phyloP scores from a whole-genome alignment of 2,888 invertebrate species.

The Lucinisca nassula region DNA sequence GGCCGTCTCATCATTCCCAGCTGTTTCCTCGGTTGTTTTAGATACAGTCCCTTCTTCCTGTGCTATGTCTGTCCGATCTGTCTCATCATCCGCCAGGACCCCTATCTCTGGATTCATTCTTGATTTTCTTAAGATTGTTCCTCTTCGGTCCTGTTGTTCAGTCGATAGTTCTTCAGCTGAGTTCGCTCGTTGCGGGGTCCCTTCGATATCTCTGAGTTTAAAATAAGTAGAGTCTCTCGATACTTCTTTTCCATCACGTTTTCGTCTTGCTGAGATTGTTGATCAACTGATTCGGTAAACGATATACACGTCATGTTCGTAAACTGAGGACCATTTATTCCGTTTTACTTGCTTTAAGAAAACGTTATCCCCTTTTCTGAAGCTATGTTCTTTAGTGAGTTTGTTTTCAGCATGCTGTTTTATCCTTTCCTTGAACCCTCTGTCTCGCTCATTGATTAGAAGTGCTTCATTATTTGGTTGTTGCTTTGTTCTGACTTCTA shows the following conservation, averaged over 20 bases:
- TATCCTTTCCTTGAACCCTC: background rate
- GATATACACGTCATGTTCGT: conserved; percentile 45
- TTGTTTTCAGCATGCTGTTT: background rate
- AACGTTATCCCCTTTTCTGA: conserved; percentile 41
- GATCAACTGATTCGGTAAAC: conserved; percentile 35
- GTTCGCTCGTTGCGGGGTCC: too few relatives aligned
- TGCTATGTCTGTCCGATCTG: too few relatives aligned
- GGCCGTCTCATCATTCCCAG: too few relatives aligned
- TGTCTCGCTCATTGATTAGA: background rate
- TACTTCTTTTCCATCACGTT: conserved; percentile 23
- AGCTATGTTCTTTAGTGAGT: conserved; percentile 2
- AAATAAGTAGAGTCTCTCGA: conserved; percentile 1
- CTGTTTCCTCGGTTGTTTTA: too few relatives aligned
- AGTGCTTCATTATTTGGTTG: background rate
- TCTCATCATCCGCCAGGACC: too few relatives aligned
- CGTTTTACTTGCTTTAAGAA: conserved; percentile 24
- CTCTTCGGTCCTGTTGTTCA: background rate
- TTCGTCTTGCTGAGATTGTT: conserved; percentile 33
- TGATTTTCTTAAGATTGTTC: background rate
- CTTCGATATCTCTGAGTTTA: background rate
- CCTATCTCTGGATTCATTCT: too few relatives aligned
- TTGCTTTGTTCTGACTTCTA: background rate
- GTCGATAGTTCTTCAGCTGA: background rate
- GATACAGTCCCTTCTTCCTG: too few relatives aligned
- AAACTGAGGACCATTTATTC: conserved; percentile 43